Percentiles rank a stretch among this genome's conserved stretches.
phyloP scores from a whole-genome alignment of 2,113 vertebrate species.

The Aegithalos caudatus region DNA sequence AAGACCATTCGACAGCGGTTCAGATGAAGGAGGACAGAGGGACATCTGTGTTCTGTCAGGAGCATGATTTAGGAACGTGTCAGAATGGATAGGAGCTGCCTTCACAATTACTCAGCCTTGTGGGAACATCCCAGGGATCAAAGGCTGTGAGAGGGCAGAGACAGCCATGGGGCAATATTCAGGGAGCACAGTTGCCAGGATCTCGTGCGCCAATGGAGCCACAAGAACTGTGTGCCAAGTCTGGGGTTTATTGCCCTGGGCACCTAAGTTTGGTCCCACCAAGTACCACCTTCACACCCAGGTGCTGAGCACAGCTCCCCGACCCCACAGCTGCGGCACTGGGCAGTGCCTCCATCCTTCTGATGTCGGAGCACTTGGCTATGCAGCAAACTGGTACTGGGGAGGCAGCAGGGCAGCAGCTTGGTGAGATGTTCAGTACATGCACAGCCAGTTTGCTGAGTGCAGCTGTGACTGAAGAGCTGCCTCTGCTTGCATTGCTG shows the following conservation, averaged over 20 bases:
- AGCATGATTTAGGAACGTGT: neutral
- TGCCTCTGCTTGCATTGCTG: fast-evolving
- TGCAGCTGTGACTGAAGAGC: neutral
- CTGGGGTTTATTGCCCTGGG: neutral
- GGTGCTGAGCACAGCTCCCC: fast-evolving
- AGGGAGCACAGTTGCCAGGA: neutral
- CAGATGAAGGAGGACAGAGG: neutral
- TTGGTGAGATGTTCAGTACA: fast-evolving
- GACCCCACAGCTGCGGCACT: fast-evolving
- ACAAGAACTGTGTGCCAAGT: neutral
- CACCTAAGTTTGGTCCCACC: neutral
- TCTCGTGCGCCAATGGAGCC: neutral
- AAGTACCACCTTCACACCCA: neutral
- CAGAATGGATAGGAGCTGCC: neutral
- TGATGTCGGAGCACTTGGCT: neutral
- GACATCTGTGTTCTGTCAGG: neutral
- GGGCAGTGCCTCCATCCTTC: neutral
- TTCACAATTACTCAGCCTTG: neutral
- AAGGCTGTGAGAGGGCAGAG: neutral
- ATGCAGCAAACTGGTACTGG: neutral
- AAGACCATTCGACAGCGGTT: neutral
- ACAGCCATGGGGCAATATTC: neutral
- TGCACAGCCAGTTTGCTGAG: neutral
- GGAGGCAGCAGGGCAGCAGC: neutral
- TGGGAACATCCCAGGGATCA: neutral